phyloP scores from a whole-genome alignment of 2,113 vertebrate species.

The Proteles cristata region DNA sequence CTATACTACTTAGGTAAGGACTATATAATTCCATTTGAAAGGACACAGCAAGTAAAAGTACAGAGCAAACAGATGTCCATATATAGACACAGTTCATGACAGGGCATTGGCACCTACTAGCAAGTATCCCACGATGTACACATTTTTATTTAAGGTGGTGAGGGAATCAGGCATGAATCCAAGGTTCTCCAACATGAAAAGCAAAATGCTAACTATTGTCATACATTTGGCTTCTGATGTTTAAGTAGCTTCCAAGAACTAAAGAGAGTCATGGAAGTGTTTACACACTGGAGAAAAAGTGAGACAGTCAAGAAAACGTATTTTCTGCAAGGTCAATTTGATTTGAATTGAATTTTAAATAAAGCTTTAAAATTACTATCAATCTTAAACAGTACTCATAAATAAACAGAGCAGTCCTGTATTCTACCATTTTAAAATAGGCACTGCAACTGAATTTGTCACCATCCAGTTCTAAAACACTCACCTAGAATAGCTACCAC shows the following conservation, averaged over 20 bases:
- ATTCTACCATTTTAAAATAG: neutral
- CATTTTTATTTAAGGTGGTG: slow-evolving; percentile 46
- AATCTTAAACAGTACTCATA: neutral
- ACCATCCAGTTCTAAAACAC: slow-evolving; percentile 65
- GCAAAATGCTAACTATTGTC: slow-evolving; percentile 44
- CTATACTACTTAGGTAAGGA: neutral
- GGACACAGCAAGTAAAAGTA: neutral
- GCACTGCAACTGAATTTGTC: neutral
- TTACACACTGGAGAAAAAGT: slow-evolving; percentile 38
- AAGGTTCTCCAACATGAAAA: slow-evolving; percentile 4
- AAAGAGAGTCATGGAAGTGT: neutral
- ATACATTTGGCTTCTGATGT: slow-evolving; percentile 20
- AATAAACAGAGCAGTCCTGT: neutral
- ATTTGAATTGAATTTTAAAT: slow-evolving; percentile 59
- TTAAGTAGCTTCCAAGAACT: slow-evolving; percentile 27
- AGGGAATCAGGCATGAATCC: neutral
- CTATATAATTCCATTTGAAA: neutral
- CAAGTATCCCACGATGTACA: neutral
- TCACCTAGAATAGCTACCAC: slow-evolving; percentile 99
- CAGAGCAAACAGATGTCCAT: neutral
- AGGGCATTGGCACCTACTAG: neutral
- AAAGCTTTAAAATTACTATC: slow-evolving; percentile 22
- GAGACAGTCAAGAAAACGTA: slow-evolving; percentile 41
- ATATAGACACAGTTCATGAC: neutral
- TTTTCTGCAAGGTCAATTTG: slow-evolving; percentile 47